phyloP scores from a whole-genome alignment of 2,797 vertebrate genomes.

The Gobionotothen gibberifrons region DNA sequence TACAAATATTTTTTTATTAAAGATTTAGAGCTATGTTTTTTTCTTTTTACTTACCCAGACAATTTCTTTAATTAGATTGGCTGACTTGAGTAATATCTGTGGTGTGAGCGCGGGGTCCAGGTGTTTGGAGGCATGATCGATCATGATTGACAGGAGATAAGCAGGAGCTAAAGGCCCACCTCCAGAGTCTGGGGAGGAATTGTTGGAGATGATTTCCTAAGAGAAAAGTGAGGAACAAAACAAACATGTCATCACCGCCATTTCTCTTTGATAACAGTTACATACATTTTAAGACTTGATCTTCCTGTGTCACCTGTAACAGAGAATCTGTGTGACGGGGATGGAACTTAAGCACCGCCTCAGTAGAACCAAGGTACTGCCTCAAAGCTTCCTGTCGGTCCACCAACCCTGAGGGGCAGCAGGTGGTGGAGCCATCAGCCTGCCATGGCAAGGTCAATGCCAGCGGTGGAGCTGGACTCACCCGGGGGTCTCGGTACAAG shows the following conservation, averaged over 20 bases:
- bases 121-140: constrained; percentile 91
- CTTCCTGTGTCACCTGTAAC: constrained; percentile 80
- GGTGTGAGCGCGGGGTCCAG: constrained; percentile 90
- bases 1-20: neutral
- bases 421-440: constrained; percentile 78
- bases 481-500: constrained; percentile 93
- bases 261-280: neutral
- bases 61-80: constrained; percentile 91
- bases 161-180: constrained; percentile 88
- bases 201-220: constrained; percentile 91
- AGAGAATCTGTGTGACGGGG: constrained; percentile 83
- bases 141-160: constrained; percentile 91
- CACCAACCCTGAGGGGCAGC: constrained; percentile 87
- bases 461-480: constrained; percentile 80
- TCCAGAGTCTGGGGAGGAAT: constrained; percentile 82
- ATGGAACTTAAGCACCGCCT: constrained; percentile 88
- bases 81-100: constrained; percentile 90
- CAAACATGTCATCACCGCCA: constrained; percentile 1
- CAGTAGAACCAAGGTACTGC: constrained; percentile 88
- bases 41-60: constrained; percentile 88
- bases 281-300: neutral
- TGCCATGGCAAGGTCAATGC: constrained; percentile 87
- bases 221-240: constrained; percentile 33
- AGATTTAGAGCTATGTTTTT: neutral
- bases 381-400: constrained; percentile 91